These are phyloP conservation scores for Rhynchopsitta pachyrhyncha DNA, from an alignment of 2,113 vertebrate species.

Conservation along the genomic window DNA sequence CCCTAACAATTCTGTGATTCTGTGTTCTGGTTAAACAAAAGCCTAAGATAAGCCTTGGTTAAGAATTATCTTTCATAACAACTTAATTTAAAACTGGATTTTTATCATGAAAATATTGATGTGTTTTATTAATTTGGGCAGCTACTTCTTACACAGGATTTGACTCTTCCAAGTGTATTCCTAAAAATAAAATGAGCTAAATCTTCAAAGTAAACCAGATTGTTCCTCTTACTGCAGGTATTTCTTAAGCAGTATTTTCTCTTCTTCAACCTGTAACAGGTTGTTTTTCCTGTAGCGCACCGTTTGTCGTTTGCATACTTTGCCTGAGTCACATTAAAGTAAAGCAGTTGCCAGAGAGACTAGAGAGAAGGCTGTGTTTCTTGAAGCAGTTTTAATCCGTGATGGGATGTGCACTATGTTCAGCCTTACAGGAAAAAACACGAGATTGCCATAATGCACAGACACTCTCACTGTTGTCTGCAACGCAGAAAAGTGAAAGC, in stretches of 20 bases:
- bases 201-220: neutral
- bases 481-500: neutral
- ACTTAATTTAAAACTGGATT: neutral
- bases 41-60: slow-evolving; percentile 32
- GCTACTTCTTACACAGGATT: neutral
- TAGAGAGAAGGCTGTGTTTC: neutral
- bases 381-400: neutral
- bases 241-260: neutral
- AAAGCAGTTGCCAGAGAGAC: neutral
- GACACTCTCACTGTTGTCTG: neutral
- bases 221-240: neutral
- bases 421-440: rapidly evolving
- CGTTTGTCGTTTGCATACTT: neutral
- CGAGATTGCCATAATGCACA: neutral
- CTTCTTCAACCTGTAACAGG: neutral
- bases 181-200: slow-evolving; percentile 8
- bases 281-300: neutral
- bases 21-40: neutral
- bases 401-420: neutral
- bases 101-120: slow-evolving; percentile 4
- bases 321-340: neutral
- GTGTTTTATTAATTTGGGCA: slow-evolving; percentile 20
- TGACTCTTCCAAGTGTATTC: slow-evolving; percentile 4
- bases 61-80: slow-evolving; percentile 30
- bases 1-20: too few species aligned